Conservation (phyloP, 2,113 vertebrate genomes). For the Lasiurus cinereus region DNA sequence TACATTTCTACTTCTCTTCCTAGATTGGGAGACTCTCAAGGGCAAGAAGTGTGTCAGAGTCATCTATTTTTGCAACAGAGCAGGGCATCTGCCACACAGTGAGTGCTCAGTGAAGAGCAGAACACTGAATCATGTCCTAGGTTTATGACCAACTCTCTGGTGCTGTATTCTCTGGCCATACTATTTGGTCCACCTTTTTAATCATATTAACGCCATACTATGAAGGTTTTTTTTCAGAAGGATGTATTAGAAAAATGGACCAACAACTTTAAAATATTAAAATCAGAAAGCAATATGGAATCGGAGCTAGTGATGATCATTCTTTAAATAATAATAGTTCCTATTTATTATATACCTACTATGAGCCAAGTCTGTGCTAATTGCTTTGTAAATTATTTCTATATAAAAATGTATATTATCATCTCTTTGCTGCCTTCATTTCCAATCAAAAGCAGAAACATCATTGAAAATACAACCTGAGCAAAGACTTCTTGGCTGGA, state of each 20-base stretch:
- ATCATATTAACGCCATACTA: background rate
- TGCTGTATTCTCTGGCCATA: fast-evolving
- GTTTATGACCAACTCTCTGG: background rate
- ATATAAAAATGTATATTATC: background rate
- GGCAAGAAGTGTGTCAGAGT: too few species aligned
- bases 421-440: background rate
- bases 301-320: background rate
- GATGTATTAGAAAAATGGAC: background rate
- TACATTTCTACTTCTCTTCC: background rate
- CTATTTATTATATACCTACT: background rate
- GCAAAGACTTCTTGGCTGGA: background rate
- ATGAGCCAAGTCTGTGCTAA: background rate
- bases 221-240: background rate
- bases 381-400: background rate
- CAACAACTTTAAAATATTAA: slow-evolving; percentile 47
- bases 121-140: background rate
- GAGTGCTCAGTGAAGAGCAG: background rate
- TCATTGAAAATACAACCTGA: background rate
- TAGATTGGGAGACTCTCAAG: background rate
- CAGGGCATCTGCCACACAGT: background rate
- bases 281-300: background rate
- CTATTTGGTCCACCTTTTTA: background rate
- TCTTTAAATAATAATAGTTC: background rate
- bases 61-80: background rate
- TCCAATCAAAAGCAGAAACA: background rate